phyloP scores from a whole-genome alignment of 2,797 vertebrate genomes.

The Petrocephalus schoutedeni region DNA sequence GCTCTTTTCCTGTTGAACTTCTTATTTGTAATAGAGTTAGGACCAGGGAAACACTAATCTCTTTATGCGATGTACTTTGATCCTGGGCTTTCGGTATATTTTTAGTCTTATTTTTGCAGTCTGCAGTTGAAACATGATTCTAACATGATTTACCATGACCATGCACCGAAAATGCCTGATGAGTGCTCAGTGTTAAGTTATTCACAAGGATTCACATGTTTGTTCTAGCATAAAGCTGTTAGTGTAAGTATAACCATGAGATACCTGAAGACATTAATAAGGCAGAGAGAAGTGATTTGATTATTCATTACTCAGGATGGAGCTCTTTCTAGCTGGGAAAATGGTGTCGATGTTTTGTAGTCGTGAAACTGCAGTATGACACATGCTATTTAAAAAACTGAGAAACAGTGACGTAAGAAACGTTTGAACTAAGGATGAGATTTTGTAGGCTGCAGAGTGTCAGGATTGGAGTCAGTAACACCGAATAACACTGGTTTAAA shows the following conservation, averaged over 20 bases:
- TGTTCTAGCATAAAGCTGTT: neutral
- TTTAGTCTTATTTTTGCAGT: conserved; percentile 4
- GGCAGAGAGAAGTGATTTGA: neutral
- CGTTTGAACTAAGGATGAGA: neutral
- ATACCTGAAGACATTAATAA: neutral
- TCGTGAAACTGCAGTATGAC: neutral
- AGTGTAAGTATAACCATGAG: neutral
- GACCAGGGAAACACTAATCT: neutral
- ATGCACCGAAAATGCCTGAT: neutral
- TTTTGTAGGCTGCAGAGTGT: conserved; percentile 9
- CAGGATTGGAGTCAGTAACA: conserved; percentile 9
- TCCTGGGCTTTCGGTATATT: neutral
- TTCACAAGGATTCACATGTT: neutral
- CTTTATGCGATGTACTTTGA: conserved; percentile 8
- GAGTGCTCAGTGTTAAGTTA: neutral
- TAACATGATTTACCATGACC: neutral
- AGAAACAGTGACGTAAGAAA: neutral
- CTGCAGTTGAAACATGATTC: conserved; percentile 4
- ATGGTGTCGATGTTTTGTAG: neutral
- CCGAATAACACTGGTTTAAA: neutral
- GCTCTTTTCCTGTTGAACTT: neutral
- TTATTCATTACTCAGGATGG: neutral
- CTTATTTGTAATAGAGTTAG: conserved; percentile 1
- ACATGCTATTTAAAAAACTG: conserved; percentile 12
- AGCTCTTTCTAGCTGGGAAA: neutral